phyloP scores from a whole-genome alignment of 2,888 invertebrate species.

The Brachycybe producta region DNA sequence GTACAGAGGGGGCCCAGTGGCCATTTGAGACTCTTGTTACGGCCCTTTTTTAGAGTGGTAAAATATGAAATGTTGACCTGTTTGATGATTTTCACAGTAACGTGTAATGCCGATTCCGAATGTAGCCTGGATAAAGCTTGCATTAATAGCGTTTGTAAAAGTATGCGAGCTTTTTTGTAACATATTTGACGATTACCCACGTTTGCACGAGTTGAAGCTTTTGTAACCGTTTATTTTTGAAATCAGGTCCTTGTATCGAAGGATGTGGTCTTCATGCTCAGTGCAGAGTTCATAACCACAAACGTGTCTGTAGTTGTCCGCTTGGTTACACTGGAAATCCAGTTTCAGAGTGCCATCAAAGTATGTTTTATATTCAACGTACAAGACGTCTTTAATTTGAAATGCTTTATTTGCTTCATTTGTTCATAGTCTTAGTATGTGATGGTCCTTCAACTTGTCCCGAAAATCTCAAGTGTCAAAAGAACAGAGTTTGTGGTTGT shows the following conservation, averaged over 20 bases:
- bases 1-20: no score
- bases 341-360: conserved; percentile 14
- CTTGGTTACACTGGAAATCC: conserved; percentile 38
- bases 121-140: conserved; percentile 56
- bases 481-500: conserved; percentile 17
- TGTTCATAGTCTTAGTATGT: conserved; percentile 4
- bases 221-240: no score
- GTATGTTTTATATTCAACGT: background rate
- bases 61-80: background rate
- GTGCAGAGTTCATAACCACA: conserved; percentile 60
- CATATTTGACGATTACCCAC: background rate
- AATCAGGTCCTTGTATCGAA: conserved; percentile 17
- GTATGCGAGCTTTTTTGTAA: conserved; percentile 20
- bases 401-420: background rate
- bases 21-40: no score
- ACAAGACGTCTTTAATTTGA: background rate
- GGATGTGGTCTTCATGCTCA: conserved; percentile 55
- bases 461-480: conserved; percentile 17
- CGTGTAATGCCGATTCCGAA: conserved; percentile 20
- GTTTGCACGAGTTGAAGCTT: background rate
- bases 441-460: conserved; percentile 14
- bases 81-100: conserved; percentile 3
- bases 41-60: background rate
- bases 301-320: conserved; percentile 63
- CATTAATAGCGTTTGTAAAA: conserved; percentile 57